These are phyloP conservation scores for Scomber colias DNA, from an alignment of 2,113 vertebrate species.

Conservation along the genomic window DNA sequence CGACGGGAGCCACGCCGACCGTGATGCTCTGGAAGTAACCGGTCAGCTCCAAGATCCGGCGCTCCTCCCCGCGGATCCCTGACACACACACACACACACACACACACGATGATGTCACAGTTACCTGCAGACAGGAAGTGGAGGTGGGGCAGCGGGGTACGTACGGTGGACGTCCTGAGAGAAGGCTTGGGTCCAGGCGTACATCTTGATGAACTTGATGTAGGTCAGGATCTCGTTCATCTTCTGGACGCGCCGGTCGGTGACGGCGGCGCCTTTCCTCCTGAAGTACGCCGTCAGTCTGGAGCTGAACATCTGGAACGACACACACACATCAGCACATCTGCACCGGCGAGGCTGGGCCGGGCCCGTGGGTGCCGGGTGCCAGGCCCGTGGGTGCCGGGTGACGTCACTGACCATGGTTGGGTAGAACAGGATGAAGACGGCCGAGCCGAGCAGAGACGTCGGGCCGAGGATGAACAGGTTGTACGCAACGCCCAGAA, in stretches of 20 bases:
- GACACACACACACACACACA: neutral
- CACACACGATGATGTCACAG: neutral
- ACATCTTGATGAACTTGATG: conserved; percentile 98
- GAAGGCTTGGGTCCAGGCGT: conserved; percentile 95
- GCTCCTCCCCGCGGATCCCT: conserved; percentile 93
- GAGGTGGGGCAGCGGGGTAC: conserved; percentile 57
- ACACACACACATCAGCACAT: neutral
- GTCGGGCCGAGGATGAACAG: conserved; percentile 92
- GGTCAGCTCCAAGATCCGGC: conserved; percentile 87
- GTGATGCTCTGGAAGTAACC: conserved; percentile 97
- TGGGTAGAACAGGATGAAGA: conserved; percentile 96
- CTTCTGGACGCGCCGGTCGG: conserved; percentile 94
- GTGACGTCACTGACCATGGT: conserved; percentile 87
- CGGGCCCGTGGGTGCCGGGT: too few relatives aligned
- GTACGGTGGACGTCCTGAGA: conserved; percentile 91
- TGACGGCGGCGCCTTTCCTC: conserved; percentile 89
- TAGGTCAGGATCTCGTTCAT: conserved; percentile 96
- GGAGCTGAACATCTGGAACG: conserved; percentile 92
- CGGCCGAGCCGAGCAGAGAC: conserved; percentile 92
- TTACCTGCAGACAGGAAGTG: neutral
- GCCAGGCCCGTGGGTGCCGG: too few relatives aligned
- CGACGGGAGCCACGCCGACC: conserved; percentile 93
- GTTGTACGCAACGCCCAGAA: conserved; percentile 92
- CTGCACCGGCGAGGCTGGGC: neutral
- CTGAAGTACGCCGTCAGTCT: conserved; percentile 94